phyloP scores from a whole-genome alignment of 1,140 invertebrate species.

The Eubasilissa regina region DNA sequence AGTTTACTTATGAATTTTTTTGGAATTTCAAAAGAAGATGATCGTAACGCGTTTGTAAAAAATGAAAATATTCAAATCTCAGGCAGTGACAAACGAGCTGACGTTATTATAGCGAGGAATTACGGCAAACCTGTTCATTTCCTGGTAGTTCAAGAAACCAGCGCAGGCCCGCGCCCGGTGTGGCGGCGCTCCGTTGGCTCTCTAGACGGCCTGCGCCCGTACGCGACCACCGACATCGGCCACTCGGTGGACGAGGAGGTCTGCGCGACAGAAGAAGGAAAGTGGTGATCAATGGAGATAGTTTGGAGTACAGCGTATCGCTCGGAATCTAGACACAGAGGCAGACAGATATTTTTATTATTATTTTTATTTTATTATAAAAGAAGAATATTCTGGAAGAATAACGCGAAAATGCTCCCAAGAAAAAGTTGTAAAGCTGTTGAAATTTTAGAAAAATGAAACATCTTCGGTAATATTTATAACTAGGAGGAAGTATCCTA shows the following conservation, averaged over 20 bases:
- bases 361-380: background rate
- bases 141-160: too few species aligned
- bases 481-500: background rate
- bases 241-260: background rate
- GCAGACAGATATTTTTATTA: too few species aligned
- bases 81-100: too few species aligned
- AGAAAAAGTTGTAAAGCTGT: background rate
- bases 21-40: too few species aligned
- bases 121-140: too few species aligned
- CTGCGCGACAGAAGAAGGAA: background rate
- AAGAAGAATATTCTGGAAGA: background rate
- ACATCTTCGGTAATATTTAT: background rate
- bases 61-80: too few species aligned
- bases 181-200: too few species aligned
- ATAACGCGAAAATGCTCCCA: background rate
- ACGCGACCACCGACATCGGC: background rate
- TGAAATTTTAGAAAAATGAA: background rate
- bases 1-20: too few species aligned
- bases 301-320: background rate
- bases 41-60: too few species aligned
- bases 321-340: too few species aligned
- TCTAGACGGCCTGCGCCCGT: background rate
- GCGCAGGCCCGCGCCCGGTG: too few species aligned
- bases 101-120: too few species aligned
- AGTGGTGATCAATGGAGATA: background rate